Conservation (phyloP, 1,140 invertebrate species). For the Tetranychus cinnabarinus region DNA sequence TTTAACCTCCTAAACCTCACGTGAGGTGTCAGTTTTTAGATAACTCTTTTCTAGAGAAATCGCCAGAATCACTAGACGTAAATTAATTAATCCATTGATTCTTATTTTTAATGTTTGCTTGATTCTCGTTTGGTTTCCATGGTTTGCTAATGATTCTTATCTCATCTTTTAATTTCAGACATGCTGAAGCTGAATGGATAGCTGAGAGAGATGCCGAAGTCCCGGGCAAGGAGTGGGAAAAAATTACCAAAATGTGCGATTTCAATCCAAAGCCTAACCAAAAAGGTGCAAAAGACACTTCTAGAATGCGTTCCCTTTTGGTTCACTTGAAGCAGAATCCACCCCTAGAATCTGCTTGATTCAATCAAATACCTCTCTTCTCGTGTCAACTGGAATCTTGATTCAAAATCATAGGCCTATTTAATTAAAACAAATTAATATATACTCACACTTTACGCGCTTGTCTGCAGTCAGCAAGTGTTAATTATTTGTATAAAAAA, state of each 20-base stretch:
- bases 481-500: too few relatives aligned
- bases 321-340: too few relatives aligned
- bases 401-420: too few relatives aligned
- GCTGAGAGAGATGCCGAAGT: conserved; percentile 21
- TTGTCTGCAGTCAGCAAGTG: too few relatives aligned
- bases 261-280: conserved; percentile 73
- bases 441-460: too few relatives aligned
- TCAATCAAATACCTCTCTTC: too few relatives aligned
- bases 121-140: conserved; percentile 8
- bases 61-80: too few relatives aligned
- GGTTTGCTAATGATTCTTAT: not conserved
- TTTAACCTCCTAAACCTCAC: not conserved
- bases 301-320: conserved; percentile 76
- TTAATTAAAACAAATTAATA: too few relatives aligned
- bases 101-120: not conserved
- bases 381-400: too few relatives aligned
- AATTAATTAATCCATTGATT: too few relatives aligned
- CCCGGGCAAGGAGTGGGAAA: conserved; percentile 60
- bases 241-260: conserved; percentile 77
- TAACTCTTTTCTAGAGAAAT: not conserved
- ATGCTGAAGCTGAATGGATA: conserved; percentile 26
- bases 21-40: too few relatives aligned
- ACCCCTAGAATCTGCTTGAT: too few relatives aligned
- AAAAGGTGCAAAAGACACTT: conserved; percentile 68
- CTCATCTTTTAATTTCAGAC: conserved; percentile 16